phyloP scores from a whole-genome alignment of 2,113 vertebrate species.

The Nibea albiflora region DNA sequence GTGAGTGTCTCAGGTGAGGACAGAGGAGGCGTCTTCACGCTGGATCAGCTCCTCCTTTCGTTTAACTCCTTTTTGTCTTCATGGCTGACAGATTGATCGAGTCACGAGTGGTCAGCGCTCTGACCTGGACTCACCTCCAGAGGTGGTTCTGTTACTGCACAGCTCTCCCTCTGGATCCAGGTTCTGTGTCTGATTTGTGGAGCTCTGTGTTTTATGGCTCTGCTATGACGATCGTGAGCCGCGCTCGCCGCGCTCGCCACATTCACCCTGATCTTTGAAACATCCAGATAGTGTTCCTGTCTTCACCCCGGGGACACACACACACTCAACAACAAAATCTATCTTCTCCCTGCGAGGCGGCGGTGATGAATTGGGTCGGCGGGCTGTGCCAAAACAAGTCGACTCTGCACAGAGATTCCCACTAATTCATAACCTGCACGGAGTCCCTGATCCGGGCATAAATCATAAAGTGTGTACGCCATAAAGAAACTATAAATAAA shows the following conservation, averaged over 20 bases:
- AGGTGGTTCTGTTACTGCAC: background rate
- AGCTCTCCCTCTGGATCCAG: background rate
- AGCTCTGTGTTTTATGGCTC: background rate
- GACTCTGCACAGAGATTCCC: constrained; percentile 4
- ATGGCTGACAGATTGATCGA: background rate
- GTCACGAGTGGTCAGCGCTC: background rate
- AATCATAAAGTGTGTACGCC: too few relatives aligned
- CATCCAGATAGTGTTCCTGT: constrained; percentile 17
- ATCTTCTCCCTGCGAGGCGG: constrained; percentile 9
- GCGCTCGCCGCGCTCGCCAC: background rate
- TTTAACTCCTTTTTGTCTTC: background rate
- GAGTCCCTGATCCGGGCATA: background rate
- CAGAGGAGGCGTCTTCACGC: too few relatives aligned
- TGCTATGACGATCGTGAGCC: background rate
- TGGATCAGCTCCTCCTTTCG: too few relatives aligned
- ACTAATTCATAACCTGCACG: constrained; percentile 1
- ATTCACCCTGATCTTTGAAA: constrained; percentile 10
- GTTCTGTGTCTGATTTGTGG: background rate
- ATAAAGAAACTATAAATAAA: background rate
- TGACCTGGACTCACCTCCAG: background rate
- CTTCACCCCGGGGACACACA: background rate
- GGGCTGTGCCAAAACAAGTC: constrained; percentile 1
- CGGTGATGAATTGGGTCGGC: constrained; percentile 38
- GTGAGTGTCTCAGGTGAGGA: too few relatives aligned
- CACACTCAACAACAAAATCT: constrained; percentile 6